Percentiles rank a stretch among this genome's conserved stretches.
These are phyloP conservation scores for Dendropsophus ebraccatus DNA, from an alignment of 2,113 vertebrate species.

Conservation along the genomic window DNA sequence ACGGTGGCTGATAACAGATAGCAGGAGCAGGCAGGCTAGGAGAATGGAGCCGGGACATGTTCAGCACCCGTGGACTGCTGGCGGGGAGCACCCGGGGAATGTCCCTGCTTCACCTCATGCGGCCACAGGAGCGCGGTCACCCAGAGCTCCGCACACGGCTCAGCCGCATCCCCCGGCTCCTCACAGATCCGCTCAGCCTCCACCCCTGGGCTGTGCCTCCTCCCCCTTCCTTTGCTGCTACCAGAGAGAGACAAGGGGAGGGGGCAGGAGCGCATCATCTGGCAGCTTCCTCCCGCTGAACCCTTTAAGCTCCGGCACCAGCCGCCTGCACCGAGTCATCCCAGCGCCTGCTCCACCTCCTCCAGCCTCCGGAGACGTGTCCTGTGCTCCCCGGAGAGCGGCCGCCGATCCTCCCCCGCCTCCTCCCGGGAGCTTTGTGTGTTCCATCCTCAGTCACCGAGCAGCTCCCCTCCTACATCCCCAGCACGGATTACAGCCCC, in stretches of 20 bases:
- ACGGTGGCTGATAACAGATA: too few relatives aligned
- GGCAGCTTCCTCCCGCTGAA: constrained; percentile 43
- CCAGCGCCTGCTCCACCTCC: constrained; percentile 19
- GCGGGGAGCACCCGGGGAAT: too few relatives aligned
- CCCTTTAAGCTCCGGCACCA: not conserved
- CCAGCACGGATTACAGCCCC: constrained; percentile 25
- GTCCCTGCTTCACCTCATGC: too few relatives aligned
- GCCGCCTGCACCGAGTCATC: not conserved
- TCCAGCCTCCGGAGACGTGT: constrained; percentile 52
- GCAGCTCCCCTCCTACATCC: not conserved
- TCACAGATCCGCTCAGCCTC: not conserved
- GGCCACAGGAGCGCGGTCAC: too few relatives aligned
- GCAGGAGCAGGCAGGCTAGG: too few relatives aligned
- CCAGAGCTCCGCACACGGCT: not conserved
- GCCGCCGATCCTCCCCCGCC: constrained; percentile 7
- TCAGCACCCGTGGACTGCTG: too few relatives aligned
- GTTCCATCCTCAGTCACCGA: constrained; percentile 30
- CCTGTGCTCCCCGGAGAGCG: constrained; percentile 37
- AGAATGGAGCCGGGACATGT: too few relatives aligned
- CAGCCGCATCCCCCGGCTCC: not conserved
- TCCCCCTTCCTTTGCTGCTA: constrained; percentile 1
- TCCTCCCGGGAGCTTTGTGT: constrained; percentile 28
- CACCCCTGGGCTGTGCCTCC: not conserved
- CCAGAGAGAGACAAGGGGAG: constrained; percentile 6
- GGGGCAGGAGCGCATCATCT: constrained; percentile 45